phyloP scores from a whole-genome alignment of 2,888 invertebrate genomes.

The Anarsia innoxiella region DNA sequence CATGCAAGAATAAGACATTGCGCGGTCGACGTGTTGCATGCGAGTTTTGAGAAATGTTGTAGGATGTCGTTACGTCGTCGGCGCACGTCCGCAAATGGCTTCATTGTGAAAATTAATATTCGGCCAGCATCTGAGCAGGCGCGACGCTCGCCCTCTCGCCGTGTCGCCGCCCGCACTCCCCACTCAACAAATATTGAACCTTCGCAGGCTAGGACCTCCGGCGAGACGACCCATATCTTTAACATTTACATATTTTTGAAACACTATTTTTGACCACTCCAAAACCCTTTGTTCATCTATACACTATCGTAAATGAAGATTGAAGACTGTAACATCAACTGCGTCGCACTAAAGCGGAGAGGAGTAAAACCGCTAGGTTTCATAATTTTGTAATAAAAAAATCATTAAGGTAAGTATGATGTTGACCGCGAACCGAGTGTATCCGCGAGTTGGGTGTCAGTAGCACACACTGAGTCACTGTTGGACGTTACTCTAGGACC shows the following conservation, averaged over 20 bases:
- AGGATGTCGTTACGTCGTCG: slow-evolving; percentile 48
- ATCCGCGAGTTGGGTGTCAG: slow-evolving; percentile 7
- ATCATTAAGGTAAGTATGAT: too few species aligned
- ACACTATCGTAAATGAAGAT: too few species aligned
- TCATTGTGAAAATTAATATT: slow-evolving; percentile 70
- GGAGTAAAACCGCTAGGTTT: too few species aligned
- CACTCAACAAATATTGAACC: slow-evolving; percentile 62
- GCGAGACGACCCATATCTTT: too few species aligned
- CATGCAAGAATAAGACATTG: slow-evolving; percentile 52
- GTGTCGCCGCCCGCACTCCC: slow-evolving; percentile 21
- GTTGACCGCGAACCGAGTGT: slow-evolving; percentile 3
- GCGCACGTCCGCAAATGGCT: slow-evolving; percentile 64
- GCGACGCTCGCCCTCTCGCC: slow-evolving; percentile 21
- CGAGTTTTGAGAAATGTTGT: slow-evolving; percentile 58
- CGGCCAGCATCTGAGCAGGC: slow-evolving; percentile 47
- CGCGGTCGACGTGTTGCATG: slow-evolving; percentile 44
- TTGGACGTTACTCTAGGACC: slow-evolving; percentile 9
- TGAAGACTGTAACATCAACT: too few species aligned
- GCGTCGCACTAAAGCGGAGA: too few species aligned
- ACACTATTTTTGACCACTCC: slow-evolving; percentile 24
- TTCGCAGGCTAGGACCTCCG: slow-evolving; percentile 55
- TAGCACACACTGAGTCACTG: slow-evolving; percentile 11
- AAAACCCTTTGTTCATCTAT: too few species aligned
- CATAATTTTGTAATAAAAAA: too few species aligned
- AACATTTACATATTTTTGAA: slow-evolving; percentile 34